These are phyloP conservation scores for Phengaris arion DNA, from an alignment of 2,888 invertebrate species.

Conservation along the genomic window DNA sequence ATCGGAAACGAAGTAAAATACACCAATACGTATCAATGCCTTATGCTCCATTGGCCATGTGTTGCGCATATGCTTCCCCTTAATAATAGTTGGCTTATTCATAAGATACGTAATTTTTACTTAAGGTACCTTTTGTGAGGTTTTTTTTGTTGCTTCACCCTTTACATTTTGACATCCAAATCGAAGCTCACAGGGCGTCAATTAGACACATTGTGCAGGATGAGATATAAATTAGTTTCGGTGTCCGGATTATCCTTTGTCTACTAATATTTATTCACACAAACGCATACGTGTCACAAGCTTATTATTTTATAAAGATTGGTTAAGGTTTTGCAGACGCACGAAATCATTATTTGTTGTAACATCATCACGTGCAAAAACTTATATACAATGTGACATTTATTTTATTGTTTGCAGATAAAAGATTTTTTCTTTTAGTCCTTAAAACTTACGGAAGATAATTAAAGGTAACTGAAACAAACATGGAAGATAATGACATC, in stretches of 20 bases:
- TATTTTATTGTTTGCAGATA: too few species aligned
- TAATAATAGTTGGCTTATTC: slow-evolving; percentile 54
- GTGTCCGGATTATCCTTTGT: background rate
- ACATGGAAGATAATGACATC: background rate
- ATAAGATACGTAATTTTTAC: slow-evolving; percentile 64
- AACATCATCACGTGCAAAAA: too few species aligned
- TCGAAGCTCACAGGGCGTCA: slow-evolving; percentile 61
- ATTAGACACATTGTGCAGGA: slow-evolving; percentile 53
- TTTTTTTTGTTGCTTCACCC: slow-evolving; percentile 58
- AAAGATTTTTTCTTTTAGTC: too few species aligned
- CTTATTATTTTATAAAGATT: too few species aligned
- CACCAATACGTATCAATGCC: slow-evolving; percentile 57
- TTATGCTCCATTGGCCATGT: slow-evolving; percentile 66
- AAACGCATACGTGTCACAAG: background rate
- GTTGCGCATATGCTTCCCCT: slow-evolving; percentile 61
- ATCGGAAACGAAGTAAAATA: slow-evolving; percentile 50
- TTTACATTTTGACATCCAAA: slow-evolving; percentile 54
- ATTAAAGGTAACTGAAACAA: background rate
- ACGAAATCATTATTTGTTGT: too few species aligned
- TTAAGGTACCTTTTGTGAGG: slow-evolving; percentile 59
- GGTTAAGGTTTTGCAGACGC: too few species aligned
- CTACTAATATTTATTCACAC: background rate
- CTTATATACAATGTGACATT: too few species aligned
- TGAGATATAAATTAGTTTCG: slow-evolving; percentile 8
- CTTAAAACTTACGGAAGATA: background rate